These are phyloP conservation scores for Lobophora halterata DNA, from an alignment of 2,888 invertebrate genomes.

Conservation along the genomic window DNA sequence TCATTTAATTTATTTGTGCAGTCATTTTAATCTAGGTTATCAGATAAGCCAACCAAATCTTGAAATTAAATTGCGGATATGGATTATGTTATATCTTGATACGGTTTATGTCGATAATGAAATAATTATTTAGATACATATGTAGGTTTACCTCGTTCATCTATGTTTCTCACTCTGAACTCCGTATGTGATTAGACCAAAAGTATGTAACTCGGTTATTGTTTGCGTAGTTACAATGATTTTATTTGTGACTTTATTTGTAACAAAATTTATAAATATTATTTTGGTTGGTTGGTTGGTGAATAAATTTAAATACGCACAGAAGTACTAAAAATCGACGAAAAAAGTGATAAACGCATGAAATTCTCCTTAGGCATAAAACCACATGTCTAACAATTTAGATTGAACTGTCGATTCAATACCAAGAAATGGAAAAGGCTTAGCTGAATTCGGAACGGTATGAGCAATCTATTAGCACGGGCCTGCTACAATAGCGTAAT, in stretches of 20 bases:
- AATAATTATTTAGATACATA: slow-evolving; percentile 1
- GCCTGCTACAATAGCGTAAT: slow-evolving; percentile 65
- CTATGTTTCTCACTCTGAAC: too few species aligned
- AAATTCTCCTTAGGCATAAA: slow-evolving; percentile 13
- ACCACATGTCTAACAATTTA: slow-evolving; percentile 12
- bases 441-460: slow-evolving; percentile 58
- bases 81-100: slow-evolving; percentile 17
- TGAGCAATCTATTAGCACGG: slow-evolving; percentile 69
- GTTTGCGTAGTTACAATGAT: too few species aligned
- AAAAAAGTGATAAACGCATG: slow-evolving; percentile 10
- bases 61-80: slow-evolving; percentile 23
- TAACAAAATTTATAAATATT: too few species aligned
- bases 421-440: slow-evolving; percentile 37
- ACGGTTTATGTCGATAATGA: slow-evolving; percentile 11
- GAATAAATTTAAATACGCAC: too few species aligned
- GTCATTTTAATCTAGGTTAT: slow-evolving; percentile 22
- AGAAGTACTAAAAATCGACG: too few species aligned
- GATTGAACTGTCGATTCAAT: slow-evolving; percentile 34
- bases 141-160: too few species aligned
- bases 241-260: too few species aligned
- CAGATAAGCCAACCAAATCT: slow-evolving; percentile 14
- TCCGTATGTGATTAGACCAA: too few species aligned
- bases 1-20: slow-evolving; percentile 16
- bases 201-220: too few species aligned
- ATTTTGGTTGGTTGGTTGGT: too few species aligned